Evolutionary conservation across 2,113 vertebrate genomes (phyloP), one percentile per base, ranked within the genome.

Genomic region (Columbina picui): DNA sequence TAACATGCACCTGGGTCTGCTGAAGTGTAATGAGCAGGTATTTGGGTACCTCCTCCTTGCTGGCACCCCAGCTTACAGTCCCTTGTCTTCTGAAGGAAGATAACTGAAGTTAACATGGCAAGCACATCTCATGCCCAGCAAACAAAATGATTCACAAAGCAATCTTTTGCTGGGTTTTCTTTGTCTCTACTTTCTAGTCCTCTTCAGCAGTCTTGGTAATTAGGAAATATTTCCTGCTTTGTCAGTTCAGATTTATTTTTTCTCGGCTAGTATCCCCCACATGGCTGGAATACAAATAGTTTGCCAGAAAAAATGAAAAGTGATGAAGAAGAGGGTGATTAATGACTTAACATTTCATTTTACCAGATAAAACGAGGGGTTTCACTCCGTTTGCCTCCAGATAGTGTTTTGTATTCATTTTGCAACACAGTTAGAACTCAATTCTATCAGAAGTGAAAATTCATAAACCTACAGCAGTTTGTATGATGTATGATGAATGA

Each of bases 391-490:
- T 97, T 97, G 92, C 89, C 95, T 97, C 84, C 71, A 97, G 96
- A 97, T 89, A 93, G 69, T 89, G 96, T 91, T 96, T 93, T 88
- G 59, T 93, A 97, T 97, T 98, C 84, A 94, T 97, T 97, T 95
- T 92, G 82, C 81, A 95, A 95, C 90, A 94, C 63, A 93, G 90
- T 88, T 94, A 91, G 93, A 95, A 96, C 69, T 95, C 95, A 94
- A 87, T 97, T 94, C 93, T 91, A 94, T 87, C 84, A 97, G 96
- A 97, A 96, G 87, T 75, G 97, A 97, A 97, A 94, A 96, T 91
- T 94, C 86, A 94, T 78, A 96, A 87, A 93, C 92, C 82, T 96
- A 90, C 91, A 97, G 92, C 81, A 91, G 81, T 95, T 96, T 95
- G 93, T 96, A 91, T 97, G 97, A 96, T 94, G 82, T 45, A 45